Base-by-base conservation (phyloP, 1,140 invertebrate genomes). In the Zaprionus tsacasi region DNA sequence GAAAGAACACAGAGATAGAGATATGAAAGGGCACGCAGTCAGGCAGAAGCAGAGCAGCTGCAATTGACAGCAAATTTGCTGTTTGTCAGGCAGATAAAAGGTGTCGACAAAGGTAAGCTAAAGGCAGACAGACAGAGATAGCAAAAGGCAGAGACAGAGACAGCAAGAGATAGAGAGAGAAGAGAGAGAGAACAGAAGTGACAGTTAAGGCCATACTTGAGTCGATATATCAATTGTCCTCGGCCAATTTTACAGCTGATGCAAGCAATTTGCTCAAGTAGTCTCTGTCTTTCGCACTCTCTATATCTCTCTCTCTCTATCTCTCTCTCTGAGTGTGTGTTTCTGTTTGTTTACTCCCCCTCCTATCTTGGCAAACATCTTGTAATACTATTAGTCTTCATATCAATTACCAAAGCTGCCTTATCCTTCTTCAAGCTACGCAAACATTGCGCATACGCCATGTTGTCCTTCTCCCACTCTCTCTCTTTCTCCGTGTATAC, bases 331-430 rank as follows among this genome's bases (percentile, higher is more conserved):
- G n/a, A n/a, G n/a, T n/a, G 33, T 40, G 25, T 61, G 64, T 67
- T 25, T 50, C 27, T 61, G 10, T 21, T n/a, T 56, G 54, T 48
- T 1, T 55, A 8, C 45, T 35, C 30, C 12, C 30, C 8, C 15
- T 45, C 48, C 56, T 68, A 38, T 30, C 73, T 76, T 61, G 57
- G 21, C 74, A 76, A 72, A 67, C 69, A 76, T 56, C 52, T 60
- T 61, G 69, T 79, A 63, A 76, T 75, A 69, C 78, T 81, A 87
- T 87, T 82, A 81, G 83, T 64, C 43, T 56, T 72, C 60, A 70
- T 80, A 83, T 88, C 80, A 88, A 89, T 88, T 88, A 89, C 78
- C 82, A 69, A 63, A 63, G 56, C 68, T 38, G 12, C 6, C 36
- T n/a, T 7, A 21, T 21, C 21, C 21, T 21, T 1, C 21, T 21